Base-by-base conservation (phyloP, 2,888 invertebrate genomes). In the Andricus curvator region DNA sequence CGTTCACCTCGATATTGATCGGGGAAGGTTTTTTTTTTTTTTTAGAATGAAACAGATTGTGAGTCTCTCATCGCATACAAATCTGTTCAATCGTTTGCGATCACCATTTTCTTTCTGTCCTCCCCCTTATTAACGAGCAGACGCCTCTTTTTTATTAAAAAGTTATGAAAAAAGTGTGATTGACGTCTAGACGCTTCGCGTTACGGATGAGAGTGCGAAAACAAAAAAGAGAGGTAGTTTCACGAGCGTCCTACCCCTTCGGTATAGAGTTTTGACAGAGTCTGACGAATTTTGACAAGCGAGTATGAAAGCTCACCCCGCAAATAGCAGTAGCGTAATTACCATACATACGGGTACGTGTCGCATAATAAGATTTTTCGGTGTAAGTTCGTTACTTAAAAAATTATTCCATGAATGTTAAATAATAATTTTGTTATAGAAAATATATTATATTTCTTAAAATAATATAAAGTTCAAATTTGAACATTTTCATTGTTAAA, bases 251-350 rank as follows among this genome's bases (percentile, higher is more conserved):
- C 65, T 56, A 64, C 77, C 77, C 78, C 77, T 80, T 82, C 81
- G 33, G 76, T 25, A 33, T 37, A 77, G 64, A 56, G 85, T 89
- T 90, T 88, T 90, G 90, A 90, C 91, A 88, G 87, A 83, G 81
- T 87, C 80, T 89, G 90, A 90, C 90, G 90, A 91, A 90, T 90
- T 86, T 86, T 88, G 90, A 90, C 89, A 84, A 82, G 81, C 85
- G 84, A 85, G 79, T 81, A 84, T 79, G 80, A 82, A 81, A 77
- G 81, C 78, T 81, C 80, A 80, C 83, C 81, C 81, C 78, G 60
- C 74, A 79, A 25, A 29, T 56, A n/a, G 20, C 64, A 77, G 77
- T 77, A 64, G 37, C 77, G 77, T 65, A 65, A 44, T 37, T 33
- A 44, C 5, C 41, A 68, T 22, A 22, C 41, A n/a, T n/a, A n/a